Base-by-base conservation (phyloP, 2,888 invertebrate genomes). In the Xanthorhoe spadicearia region DNA sequence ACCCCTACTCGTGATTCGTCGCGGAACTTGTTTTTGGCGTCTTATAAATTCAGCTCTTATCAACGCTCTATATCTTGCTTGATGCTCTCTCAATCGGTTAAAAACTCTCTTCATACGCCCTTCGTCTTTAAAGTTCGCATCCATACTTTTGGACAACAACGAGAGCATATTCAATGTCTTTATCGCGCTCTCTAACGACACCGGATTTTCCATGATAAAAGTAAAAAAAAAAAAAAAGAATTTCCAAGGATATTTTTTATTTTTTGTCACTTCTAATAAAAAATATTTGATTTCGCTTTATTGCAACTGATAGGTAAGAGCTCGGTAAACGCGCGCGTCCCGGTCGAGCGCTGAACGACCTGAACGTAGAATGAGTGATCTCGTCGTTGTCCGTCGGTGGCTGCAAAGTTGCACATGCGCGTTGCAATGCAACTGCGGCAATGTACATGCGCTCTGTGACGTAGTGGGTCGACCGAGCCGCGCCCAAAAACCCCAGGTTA, bases 321-420 rank as follows among this genome's bases (percentile, higher is more conserved):
- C n/a, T n/a, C n/a, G n/a, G n/a, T n/a, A n/a, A n/a, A n/a, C n/a
- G n/a, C n/a, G 38, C 38, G 38, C 38, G 38, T 13, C 38, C 38
- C 13, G 13, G 13, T 3, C 13, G 38, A 43, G 38, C 38, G 38
- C n/a, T n/a, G n/a, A n/a, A n/a, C n/a, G n/a, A n/a, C n/a, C 4
- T 0, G 10, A 13, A 43, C 13, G 38, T 43, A 10, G 38, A 43
- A n/a, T n/a, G n/a, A 46, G 46, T 8, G 43, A 55, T 43, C 13
- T 38, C 15, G 7, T 1, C 23, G 48, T 19, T 32, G 7, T 7
- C 7, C 10, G 28, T 17, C 10, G 15, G 13, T 18, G 19, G n/a
- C 8, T 59, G 23, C 43, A 17, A 19, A 35, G 43, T 23, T 60
- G 52, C 60, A 60, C 52, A 60, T 60, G 52, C 60, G 60, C 60